Percentiles rank a stretch among this genome's conserved stretches.
Evolutionary conservation across 2,888 invertebrate species (phyloP).

Genomic region (Drosophila mettleri): DNA sequence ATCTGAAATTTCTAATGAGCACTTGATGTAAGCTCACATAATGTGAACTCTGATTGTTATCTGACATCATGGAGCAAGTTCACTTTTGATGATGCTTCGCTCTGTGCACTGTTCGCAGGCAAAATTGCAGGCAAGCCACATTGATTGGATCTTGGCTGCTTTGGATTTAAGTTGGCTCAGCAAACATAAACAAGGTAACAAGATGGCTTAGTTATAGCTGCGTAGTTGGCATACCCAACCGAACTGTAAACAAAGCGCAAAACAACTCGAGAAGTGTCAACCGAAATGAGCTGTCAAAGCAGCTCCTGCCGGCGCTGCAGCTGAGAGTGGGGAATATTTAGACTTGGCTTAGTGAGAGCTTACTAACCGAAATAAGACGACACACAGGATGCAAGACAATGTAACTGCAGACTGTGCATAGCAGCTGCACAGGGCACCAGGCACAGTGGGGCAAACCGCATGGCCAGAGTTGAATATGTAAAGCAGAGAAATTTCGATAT

Average conservation of each 20-base stretch:
- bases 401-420: constrained; percentile 18
- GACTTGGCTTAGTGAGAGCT: constrained; percentile 62
- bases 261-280: constrained; percentile 64
- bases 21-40: background rate
- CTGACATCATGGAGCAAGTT: background rate
- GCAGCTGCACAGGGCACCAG: constrained; percentile 4
- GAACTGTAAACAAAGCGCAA: constrained; percentile 65
- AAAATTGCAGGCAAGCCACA: constrained; percentile 3
- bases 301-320: background rate
- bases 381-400: constrained; percentile 50
- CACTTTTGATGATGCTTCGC: no score
- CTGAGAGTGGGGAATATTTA: constrained; percentile 51
- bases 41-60: constrained; percentile 1
- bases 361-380: constrained; percentile 24
- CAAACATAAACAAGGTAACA: constrained; percentile 23
- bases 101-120: constrained; percentile 3
- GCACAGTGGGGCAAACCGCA: constrained; percentile 30
- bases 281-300: constrained; percentile 60
- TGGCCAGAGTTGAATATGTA: background rate
- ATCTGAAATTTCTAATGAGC: background rate
- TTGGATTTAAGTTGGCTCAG: background rate
- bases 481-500: background rate
- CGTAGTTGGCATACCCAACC: constrained; percentile 6
- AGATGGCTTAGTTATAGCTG: constrained; percentile 19
- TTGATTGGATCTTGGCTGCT: constrained; percentile 7